Evolutionary conservation across 2,888 invertebrate genomes (phyloP), one percentile per base, ranked within the genome.

Genomic region (Melipona beecheii): DNA sequence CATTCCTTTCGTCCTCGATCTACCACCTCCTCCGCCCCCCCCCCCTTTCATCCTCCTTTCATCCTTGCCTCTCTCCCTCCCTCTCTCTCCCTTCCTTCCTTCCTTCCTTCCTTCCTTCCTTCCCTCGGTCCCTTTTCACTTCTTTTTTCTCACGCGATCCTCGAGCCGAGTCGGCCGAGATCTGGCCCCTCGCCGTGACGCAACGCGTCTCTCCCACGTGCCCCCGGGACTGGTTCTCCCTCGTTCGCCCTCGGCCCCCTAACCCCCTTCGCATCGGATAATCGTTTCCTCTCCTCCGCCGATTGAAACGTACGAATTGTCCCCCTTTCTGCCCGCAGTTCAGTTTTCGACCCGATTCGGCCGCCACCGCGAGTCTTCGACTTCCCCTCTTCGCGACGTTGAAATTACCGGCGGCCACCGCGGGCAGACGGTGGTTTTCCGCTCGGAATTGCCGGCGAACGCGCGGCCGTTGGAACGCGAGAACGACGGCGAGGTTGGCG

Each of bases 141-240:
- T 36, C 31, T 31, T 64, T 74, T 60, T 78, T 69, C n/a, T 27
- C 69, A 24, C 60, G 75, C 52, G 36, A 31, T 19, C 5, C 64
- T 71, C 54, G 58, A 54, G 9, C 36, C 36, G 68, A 36, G 64
- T 75, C 75, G 54, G 65, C 54, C 60, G 62, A 56, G 36, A 71
- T 56, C 43, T 43, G 24, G 24, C 21, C 0, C n/a, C 56, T 11
- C 56, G n/a, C 9, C 52, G n/a, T 49, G 31, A 69, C 49, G 69
- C 17, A 31, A 50, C 69, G 58, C 75, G 58, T 21, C 58, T 82
- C 54, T 43, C 65, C 36, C 64, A 52, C 69, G 49, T 72, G 75
- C 81, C 85, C 86, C n/a, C 86, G 76, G 76, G 86, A 86, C 86
- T 71, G 74, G 36, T 82, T 75, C 78, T 62, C 85, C 71, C 74